Conservation (phyloP, 2,888 invertebrate species). For the Eumacrocentrus americanus region DNA sequence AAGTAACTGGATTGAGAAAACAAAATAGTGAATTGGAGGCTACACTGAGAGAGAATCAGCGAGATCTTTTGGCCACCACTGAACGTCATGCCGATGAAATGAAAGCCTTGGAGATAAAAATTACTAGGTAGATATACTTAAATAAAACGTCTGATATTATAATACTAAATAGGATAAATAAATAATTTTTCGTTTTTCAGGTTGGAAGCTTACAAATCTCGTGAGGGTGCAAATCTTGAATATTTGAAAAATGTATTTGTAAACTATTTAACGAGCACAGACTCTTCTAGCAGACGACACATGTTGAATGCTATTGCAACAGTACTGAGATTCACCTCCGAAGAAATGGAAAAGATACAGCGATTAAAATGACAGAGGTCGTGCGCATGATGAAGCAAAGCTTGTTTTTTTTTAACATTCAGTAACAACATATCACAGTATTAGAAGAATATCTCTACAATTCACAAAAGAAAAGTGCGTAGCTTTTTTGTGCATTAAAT, state of each 20-base stretch:
- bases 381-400: neutral
- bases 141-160: neutral
- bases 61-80: conserved; percentile 51
- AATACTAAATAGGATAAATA: neutral
- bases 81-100: conserved; percentile 54
- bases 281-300: conserved; percentile 73
- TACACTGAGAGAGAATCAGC: conserved; percentile 55
- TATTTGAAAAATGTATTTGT: conserved; percentile 90
- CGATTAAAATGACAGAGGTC: conserved; percentile 38
- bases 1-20: conserved; percentile 74
- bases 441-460: too few relatives aligned
- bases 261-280: conserved; percentile 76
- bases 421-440: too few relatives aligned
- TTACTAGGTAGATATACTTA: conserved; percentile 51
- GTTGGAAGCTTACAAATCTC: conserved; percentile 74
- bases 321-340: conserved; percentile 78
- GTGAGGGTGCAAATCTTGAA: conserved; percentile 86
- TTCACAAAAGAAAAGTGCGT: neutral
- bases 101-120: conserved; percentile 50
- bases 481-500: conserved; percentile 40
- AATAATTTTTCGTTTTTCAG: conserved; percentile 56
- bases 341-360: conserved; percentile 68
- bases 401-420: too few relatives aligned
- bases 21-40: conserved; percentile 70
- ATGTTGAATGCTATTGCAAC: conserved; percentile 91